Evolutionary conservation across 2,888 invertebrate genomes (phyloP), one percentile per base, ranked within the genome.

Genomic region (Pammene aurita): DNA sequence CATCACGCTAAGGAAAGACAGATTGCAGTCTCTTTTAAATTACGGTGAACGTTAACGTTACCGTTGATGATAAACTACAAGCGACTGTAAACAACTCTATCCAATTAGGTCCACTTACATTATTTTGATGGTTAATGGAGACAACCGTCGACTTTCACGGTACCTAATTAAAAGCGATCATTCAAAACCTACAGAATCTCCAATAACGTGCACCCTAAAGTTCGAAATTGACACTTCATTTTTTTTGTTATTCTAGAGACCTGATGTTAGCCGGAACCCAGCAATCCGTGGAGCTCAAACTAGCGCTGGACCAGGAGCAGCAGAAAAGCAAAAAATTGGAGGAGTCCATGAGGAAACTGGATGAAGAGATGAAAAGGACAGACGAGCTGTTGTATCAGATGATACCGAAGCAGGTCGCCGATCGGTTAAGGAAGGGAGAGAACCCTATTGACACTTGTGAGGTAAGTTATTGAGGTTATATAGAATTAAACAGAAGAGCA

Each of bases 401-500:
- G 98, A 98, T 99, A 93, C 99, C 99, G 41, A 98, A 98, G 85
- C 97, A 98, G 83, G 99, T 99, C 6, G 99, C 99, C 0, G 98
- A 98, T 86, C 93, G 98, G 57, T 93, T 99, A 65, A 91, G 99
- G 75, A 96, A 96, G 66, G 99, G 99, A n/a, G 98, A 97, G 87
- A 97, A 97, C 80, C 97, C 99, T 0, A 98, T 98, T 64, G 98
- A 97, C 78, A 99, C 99, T 13, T 99, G 99, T 84, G 98, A 99
- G 95, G 99, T 99, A 74, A 81, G 81, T 70, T 57, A 34, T 46
- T 46, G 2, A 26, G 0, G 1, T 14, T 38, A 26, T n/a, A 34
- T 14, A 54, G 10, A n/a, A n/a, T 7, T 7, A 7, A 98, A 79
- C 96, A 98, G 83, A 99, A 99, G 87, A 98, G 98, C 70, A 97